These are phyloP conservation scores for Epirrhoe alternata DNA, from an alignment of 2,888 invertebrate species.

Conservation along the genomic window DNA sequence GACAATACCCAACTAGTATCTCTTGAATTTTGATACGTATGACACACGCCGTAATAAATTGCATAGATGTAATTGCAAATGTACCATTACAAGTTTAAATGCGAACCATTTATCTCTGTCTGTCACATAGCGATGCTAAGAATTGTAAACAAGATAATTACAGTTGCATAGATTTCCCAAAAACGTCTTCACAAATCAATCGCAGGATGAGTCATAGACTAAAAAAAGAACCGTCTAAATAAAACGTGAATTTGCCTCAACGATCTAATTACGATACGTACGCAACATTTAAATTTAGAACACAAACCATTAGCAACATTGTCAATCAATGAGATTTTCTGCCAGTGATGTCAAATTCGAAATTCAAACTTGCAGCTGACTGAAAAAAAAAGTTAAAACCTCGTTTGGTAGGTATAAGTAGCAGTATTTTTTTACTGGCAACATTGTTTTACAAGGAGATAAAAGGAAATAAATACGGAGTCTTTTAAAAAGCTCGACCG, in stretches of 20 bases:
- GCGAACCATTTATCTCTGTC: conserved; percentile 14
- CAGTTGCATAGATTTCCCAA: conserved; percentile 13
- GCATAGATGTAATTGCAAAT: not conserved
- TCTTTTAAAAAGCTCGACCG: conserved; percentile 28
- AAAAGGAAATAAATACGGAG: conserved; percentile 28
- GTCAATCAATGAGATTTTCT: conserved; percentile 32
- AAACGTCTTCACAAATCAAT: conserved; percentile 15
- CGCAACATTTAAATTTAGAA: conserved; percentile 23
- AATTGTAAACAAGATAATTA: conserved; percentile 11
- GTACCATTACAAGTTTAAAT: not conserved
- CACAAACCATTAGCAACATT: conserved; percentile 36
- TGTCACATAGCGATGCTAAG: conserved; percentile 15
- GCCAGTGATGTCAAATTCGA: conserved; percentile 26
- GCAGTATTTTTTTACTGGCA: conserved; percentile 12
- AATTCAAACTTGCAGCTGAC: conserved; percentile 28
- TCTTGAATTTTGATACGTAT: not conserved
- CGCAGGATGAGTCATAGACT: conserved; percentile 7
- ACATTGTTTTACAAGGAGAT: conserved; percentile 29
- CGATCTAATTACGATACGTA: conserved; percentile 17
- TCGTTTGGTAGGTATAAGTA: conserved; percentile 26
- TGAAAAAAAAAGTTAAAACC: conserved; percentile 22
- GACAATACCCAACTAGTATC: not conserved
- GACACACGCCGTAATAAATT: not conserved
- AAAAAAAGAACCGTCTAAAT: conserved; percentile 11
- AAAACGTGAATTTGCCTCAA: conserved; percentile 16